These are phyloP conservation scores for Sipha maydis DNA, from an alignment of 2,888 invertebrate genomes.

Conservation along the genomic window DNA sequence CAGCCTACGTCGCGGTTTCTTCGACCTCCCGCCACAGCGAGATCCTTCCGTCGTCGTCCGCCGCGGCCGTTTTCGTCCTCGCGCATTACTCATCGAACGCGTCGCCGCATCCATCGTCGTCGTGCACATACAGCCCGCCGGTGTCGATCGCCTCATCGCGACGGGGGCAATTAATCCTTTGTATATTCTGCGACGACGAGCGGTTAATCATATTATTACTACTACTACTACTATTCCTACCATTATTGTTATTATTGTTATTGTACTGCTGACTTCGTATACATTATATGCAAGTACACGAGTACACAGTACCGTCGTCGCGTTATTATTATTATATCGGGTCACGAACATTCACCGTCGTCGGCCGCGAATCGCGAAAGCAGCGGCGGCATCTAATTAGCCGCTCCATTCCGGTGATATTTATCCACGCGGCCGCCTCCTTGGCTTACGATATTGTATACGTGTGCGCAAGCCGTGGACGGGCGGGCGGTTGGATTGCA, in stretches of 20 bases:
- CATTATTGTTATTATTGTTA: neutral
- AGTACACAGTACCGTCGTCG: neutral
- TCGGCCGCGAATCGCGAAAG: constrained; percentile 23
- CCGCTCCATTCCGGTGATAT: constrained; percentile 11
- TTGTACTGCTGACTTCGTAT: neutral
- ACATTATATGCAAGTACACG: neutral
- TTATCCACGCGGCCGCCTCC: constrained; percentile 30
- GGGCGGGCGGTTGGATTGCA: neutral
- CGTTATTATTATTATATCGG: constrained; percentile 20
- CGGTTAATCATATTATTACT: constrained; percentile 34
- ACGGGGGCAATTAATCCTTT: constrained; percentile 31
- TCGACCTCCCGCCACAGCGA: neutral
- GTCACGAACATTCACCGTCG: constrained; percentile 28
- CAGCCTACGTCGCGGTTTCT: neutral
- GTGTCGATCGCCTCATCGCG: constrained; percentile 13
- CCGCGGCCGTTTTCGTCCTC: constrained; percentile 15
- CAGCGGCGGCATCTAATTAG: constrained; percentile 41
- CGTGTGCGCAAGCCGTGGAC: neutral
- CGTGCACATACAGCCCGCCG: neutral
- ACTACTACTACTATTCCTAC: neutral
- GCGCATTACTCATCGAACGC: neutral
- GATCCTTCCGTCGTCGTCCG: neutral
- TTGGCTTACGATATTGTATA: neutral
- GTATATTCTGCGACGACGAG: neutral
- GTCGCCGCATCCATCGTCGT: neutral